phyloP scores from a whole-genome alignment of 2,888 invertebrate species.

The Andrena camellia region DNA sequence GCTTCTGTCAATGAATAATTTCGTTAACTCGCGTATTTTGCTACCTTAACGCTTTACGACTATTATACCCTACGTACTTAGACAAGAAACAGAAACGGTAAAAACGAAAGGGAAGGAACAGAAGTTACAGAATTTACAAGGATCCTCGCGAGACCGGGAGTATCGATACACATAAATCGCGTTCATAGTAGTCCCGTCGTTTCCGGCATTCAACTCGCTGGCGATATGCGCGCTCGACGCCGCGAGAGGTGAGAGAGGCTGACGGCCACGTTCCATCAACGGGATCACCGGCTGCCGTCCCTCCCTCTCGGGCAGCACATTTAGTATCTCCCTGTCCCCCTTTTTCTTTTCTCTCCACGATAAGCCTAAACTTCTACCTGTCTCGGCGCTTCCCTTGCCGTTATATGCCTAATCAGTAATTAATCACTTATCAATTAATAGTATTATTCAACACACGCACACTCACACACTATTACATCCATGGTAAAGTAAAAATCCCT shows the following conservation, averaged over 20 bases:
- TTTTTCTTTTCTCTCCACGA: slow-evolving; percentile 32
- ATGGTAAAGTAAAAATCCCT: slow-evolving; percentile 84
- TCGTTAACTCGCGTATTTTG: slow-evolving; percentile 25
- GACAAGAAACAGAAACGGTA: background rate
- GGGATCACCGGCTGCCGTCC: background rate
- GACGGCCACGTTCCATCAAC: slow-evolving; percentile 5
- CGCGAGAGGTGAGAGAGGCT: slow-evolving; percentile 45
- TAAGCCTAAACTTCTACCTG: slow-evolving; percentile 65
- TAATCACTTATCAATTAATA: slow-evolving; percentile 84
- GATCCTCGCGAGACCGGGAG: slow-evolving; percentile 31
- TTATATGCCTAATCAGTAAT: slow-evolving; percentile 79
- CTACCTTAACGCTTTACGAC: slow-evolving; percentile 35
- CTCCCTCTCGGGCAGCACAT: slow-evolving; percentile 8
- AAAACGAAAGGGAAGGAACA: slow-evolving; percentile 7
- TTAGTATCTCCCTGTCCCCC: background rate
- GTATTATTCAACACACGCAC: slow-evolving; percentile 83
- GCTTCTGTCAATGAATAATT: slow-evolving; percentile 28
- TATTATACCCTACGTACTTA: slow-evolving; percentile 15
- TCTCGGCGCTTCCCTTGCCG: slow-evolving; percentile 59
- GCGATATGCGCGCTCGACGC: slow-evolving; percentile 43
- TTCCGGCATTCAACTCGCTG: slow-evolving; percentile 42
- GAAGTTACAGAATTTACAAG: slow-evolving; percentile 51
- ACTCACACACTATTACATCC: slow-evolving; percentile 84
- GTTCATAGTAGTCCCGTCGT: slow-evolving; percentile 35
- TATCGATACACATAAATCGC: slow-evolving; percentile 22